A percentile compares a stretch with the other conserved stretches of the same genome.
These are phyloP conservation scores for Pseudopleuronectes americanus DNA, from an alignment of 2,797 vertebrate genomes.

Conservation along the genomic window DNA sequence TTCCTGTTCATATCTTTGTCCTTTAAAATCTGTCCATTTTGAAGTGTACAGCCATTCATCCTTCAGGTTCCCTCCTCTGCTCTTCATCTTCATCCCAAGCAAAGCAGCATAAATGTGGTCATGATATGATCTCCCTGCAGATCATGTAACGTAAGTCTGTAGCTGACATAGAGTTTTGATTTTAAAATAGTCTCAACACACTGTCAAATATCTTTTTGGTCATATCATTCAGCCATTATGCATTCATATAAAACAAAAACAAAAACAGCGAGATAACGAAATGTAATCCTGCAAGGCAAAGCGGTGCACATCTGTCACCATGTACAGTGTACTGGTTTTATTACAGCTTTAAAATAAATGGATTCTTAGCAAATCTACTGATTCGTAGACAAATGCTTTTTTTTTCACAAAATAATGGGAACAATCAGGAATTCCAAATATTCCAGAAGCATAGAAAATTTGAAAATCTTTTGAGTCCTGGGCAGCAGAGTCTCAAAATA, in stretches of 20 bases:
- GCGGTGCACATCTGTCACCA: background rate
- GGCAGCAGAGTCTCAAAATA: background rate
- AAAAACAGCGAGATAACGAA: conserved; percentile 13
- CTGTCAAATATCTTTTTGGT: conserved; percentile 2
- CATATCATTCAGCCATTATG: background rate
- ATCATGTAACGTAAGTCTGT: background rate
- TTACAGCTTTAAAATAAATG: conserved; percentile 1
- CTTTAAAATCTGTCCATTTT: background rate
- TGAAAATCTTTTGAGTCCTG: conserved; percentile 17
- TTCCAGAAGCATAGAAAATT: conserved; percentile 38
- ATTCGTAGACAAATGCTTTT: conserved; percentile 3
- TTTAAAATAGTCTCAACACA: background rate
- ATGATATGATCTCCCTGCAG: background rate
- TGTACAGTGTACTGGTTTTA: conserved; percentile 2
- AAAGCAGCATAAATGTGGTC: background rate
- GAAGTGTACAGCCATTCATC: background rate
- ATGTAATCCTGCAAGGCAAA: conserved; percentile 16
- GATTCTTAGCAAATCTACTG: conserved; percentile 3
- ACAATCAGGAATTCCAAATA: conserved; percentile 30
- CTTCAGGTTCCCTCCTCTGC: conserved; percentile 14
- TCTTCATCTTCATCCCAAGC: conserved; percentile 7
- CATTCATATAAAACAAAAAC: conserved; percentile 1
- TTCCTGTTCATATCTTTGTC: background rate
- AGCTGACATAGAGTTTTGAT: background rate
- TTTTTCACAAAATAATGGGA: conserved; percentile 46